Conservation (phyloP, 2,113 vertebrate genomes). For the Psittacara wagleri region DNA sequence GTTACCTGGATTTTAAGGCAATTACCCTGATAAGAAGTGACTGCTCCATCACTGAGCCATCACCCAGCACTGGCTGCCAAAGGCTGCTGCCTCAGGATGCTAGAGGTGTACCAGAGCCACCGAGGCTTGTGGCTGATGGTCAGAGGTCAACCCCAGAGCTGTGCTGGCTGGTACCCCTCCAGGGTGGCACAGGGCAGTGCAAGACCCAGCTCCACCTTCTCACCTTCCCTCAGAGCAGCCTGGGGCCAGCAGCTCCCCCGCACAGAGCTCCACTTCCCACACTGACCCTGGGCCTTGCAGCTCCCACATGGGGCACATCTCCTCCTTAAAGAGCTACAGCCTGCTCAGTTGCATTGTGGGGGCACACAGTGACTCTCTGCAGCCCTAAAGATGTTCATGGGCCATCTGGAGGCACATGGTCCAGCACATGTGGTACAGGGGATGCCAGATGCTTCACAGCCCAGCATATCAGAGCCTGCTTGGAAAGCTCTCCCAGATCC, state of each 20-base stretch:
- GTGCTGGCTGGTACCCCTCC: not conserved
- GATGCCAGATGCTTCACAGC: not conserved
- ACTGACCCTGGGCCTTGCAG: not conserved
- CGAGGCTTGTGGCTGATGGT: not conserved
- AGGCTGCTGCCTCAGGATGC: not conserved
- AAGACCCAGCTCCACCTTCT: not conserved
- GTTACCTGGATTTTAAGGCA: not conserved
- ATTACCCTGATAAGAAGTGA: not conserved
- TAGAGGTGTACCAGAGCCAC: not conserved
- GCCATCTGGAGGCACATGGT: not conserved
- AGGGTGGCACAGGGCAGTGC: not conserved
- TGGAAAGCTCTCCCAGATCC: not conserved
- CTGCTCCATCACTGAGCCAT: not conserved
- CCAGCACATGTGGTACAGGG: not conserved
- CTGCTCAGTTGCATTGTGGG: not conserved
- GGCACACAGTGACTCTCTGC: not conserved
- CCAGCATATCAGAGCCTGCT: rapidly evolving
- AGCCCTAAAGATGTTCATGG: not conserved
- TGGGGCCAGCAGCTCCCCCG: not conserved
- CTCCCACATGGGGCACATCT: not conserved
- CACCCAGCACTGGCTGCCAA: not conserved
- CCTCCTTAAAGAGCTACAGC: not conserved
- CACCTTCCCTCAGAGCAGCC: not conserved
- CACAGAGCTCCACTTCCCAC: not conserved
- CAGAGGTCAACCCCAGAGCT: not conserved